These are phyloP conservation scores for Brachyptera risi DNA, from an alignment of 2,888 invertebrate genomes.

Conservation along the genomic window DNA sequence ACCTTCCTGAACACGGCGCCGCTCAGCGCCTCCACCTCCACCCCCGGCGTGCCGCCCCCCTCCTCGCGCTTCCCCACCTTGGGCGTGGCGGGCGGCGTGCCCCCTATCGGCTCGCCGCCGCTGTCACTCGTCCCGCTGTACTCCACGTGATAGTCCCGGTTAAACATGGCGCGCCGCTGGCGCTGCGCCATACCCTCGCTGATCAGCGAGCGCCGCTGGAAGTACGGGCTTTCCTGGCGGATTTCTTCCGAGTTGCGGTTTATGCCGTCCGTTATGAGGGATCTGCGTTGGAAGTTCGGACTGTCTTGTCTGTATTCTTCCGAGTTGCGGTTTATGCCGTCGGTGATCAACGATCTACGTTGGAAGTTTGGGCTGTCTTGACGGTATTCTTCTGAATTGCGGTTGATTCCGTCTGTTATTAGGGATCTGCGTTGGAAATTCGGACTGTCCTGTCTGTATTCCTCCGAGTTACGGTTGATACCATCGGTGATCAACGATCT, in stretches of 20 bases:
- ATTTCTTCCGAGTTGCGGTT: not conserved
- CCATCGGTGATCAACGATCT: not conserved
- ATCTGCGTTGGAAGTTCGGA: not conserved
- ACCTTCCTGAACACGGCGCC: slow-evolving; percentile 62
- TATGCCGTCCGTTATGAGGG: slow-evolving; percentile 1
- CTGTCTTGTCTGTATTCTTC: not conserved
- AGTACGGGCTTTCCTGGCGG: not conserved
- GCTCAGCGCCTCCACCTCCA: slow-evolving; percentile 56
- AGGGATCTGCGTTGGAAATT: too few relatives aligned
- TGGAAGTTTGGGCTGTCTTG: not conserved
- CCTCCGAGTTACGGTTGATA: not conserved
- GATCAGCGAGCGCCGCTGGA: not conserved
- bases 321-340: not conserved
- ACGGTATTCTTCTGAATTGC: not conserved
- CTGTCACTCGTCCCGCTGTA: slow-evolving; percentile 30
- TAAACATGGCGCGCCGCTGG: not conserved
- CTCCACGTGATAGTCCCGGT: slow-evolving; percentile 12
- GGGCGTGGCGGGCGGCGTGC: slow-evolving; percentile 27
- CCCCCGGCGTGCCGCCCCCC: slow-evolving; percentile 21
- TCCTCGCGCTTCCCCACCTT: slow-evolving; percentile 17
- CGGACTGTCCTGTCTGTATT: not conserved
- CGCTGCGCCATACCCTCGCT: not conserved
- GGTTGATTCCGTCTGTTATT: not conserved
- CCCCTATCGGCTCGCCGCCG: slow-evolving; percentile 27
- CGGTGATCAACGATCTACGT: not conserved